phyloP scores from a whole-genome alignment of 2,888 invertebrate genomes.

The Chalcis sispes region DNA sequence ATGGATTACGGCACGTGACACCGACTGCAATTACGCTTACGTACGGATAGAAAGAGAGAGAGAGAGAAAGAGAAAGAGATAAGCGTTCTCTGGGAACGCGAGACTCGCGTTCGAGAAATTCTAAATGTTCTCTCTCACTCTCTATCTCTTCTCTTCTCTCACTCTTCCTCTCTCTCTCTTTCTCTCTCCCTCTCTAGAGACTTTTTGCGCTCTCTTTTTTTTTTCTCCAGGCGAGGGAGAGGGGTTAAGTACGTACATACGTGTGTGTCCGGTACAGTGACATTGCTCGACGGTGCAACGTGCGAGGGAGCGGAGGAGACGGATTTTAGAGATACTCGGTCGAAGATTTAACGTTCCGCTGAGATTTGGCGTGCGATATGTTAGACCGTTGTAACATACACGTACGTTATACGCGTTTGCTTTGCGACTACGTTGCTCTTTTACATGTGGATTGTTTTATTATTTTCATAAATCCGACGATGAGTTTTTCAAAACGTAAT shows the following conservation, averaged over 20 bases:
- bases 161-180: background rate
- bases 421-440: too few relatives aligned
- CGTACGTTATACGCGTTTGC: too few relatives aligned
- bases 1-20: slow-evolving; percentile 59
- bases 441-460: too few relatives aligned
- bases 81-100: slow-evolving; percentile 3
- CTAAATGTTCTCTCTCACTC: too few relatives aligned
- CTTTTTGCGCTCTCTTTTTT: background rate
- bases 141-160: background rate
- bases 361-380: too few relatives aligned
- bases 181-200: background rate
- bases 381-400: too few relatives aligned
- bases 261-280: background rate
- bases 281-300: slow-evolving; percentile 7
- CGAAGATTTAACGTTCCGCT: too few relatives aligned
- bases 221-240: background rate
- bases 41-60: too few relatives aligned
- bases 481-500: too few relatives aligned
- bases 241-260: background rate
- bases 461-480: too few relatives aligned
- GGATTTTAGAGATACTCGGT: slow-evolving; percentile 8
- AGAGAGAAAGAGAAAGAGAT: too few relatives aligned
- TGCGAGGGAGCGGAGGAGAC: background rate
- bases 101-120: background rate
- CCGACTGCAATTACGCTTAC: slow-evolving; percentile 57